phyloP scores from a whole-genome alignment of 2,797 vertebrate genomes.

The Microhierax caerulescens region DNA sequence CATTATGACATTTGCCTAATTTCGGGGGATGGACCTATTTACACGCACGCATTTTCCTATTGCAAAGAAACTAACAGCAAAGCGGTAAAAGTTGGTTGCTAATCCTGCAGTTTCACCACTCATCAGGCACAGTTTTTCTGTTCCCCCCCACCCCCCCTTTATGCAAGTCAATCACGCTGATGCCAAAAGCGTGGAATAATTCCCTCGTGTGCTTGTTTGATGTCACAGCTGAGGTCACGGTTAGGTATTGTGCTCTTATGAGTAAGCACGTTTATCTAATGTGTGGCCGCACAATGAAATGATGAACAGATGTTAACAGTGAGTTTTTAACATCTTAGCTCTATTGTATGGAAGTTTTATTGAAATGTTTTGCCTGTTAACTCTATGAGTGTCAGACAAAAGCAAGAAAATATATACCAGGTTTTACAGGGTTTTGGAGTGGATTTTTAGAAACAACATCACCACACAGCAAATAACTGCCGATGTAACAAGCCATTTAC shows the following conservation, averaged over 20 bases:
- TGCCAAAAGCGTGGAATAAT: constrained; percentile 35
- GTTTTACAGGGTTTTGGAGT: constrained; percentile 58
- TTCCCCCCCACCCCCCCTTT: background rate
- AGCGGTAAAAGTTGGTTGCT: background rate
- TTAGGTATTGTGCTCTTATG: constrained; percentile 56
- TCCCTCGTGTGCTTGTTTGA: constrained; percentile 67
- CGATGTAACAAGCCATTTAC: constrained; percentile 19
- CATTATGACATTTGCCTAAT: constrained; percentile 48
- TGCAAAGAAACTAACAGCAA: background rate
- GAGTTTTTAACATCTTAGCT: constrained; percentile 72
- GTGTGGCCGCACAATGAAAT: constrained; percentile 66
- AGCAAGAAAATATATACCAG: background rate
- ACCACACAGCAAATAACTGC: constrained; percentile 17
- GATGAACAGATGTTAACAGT: constrained; percentile 80
- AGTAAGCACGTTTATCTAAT: constrained; percentile 73
- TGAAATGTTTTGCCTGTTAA: constrained; percentile 75
- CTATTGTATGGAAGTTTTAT: constrained; percentile 70
- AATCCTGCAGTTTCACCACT: constrained; percentile 15
- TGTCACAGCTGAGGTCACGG: constrained; percentile 74
- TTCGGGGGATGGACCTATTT: constrained; percentile 13
- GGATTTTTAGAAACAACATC: constrained; percentile 29
- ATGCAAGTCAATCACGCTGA: background rate
- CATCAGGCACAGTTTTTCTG: background rate
- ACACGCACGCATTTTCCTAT: background rate
- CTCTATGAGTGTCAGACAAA: constrained; percentile 57